Evolutionary conservation across 2,888 invertebrate genomes (phyloP).

Genomic region (Lasioglossum oenotherae): DNA sequence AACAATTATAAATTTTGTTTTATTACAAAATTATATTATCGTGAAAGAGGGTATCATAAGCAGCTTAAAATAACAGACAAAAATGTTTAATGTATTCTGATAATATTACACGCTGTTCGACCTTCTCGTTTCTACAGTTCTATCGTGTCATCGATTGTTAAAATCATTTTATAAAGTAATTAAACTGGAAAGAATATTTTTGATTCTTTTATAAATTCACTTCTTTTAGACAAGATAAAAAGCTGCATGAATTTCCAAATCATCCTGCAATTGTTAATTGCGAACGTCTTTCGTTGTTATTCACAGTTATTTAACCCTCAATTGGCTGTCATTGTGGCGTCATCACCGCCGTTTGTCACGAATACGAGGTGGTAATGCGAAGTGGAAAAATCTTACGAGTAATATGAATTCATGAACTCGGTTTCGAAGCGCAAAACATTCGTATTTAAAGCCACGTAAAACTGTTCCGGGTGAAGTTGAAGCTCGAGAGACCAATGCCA

Average conservation of each 20-base stretch:
- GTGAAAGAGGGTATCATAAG: not conserved
- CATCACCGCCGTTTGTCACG: not conserved
- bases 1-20: too few species aligned
- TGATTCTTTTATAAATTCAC: not conserved
- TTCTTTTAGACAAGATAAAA: not conserved
- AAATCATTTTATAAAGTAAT: not conserved
- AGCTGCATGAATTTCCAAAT: not conserved
- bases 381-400: slow-evolving; percentile 8
- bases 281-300: not conserved
- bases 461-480: slow-evolving; percentile 22
- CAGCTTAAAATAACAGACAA: not conserved
- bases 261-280: not conserved
- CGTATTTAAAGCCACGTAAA: slow-evolving; percentile 17
- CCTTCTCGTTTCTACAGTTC: not conserved
- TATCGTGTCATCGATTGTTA: not conserved
- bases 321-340: slow-evolving; percentile 9
- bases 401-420: slow-evolving; percentile 33
- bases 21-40: too few species aligned
- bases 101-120: not conserved
- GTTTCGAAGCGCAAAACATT: slow-evolving; percentile 11
- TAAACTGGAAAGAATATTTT: not conserved
- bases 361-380: not conserved
- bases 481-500: not conserved
- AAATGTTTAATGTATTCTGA: not conserved
- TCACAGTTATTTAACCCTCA: slow-evolving; percentile 23